These are phyloP conservation scores for Volucella zonaria DNA, from an alignment of 2,888 invertebrate species.

Conservation along the genomic window DNA sequence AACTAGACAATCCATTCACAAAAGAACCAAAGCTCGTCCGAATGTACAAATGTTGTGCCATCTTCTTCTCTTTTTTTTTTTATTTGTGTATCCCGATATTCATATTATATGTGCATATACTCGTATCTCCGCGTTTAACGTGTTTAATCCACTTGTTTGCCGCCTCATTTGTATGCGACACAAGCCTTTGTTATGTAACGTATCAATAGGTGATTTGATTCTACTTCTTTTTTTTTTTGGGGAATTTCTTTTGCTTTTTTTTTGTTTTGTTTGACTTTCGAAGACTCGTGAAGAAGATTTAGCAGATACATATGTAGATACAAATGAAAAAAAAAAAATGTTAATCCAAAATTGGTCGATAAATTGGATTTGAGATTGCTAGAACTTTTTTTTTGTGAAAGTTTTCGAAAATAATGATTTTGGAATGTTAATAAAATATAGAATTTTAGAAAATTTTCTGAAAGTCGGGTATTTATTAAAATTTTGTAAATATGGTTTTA, in stretches of 20 bases:
- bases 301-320: neutral
- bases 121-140: slow-evolving; percentile 31
- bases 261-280: slow-evolving; percentile 14
- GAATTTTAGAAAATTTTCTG: too few species aligned
- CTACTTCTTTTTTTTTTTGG: slow-evolving; percentile 16
- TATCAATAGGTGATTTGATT: slow-evolving; percentile 54
- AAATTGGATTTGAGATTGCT: too few species aligned
- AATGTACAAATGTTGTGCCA: neutral
- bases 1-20: slow-evolving; percentile 13
- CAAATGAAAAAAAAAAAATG: neutral
- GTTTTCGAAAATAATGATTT: too few species aligned
- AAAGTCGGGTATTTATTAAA: too few species aligned
- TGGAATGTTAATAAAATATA: too few species aligned
- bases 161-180: slow-evolving; percentile 60
- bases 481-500: too few species aligned
- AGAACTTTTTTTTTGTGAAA: too few species aligned
- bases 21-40: neutral
- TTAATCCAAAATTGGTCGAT: neutral
- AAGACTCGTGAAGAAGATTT: slow-evolving; percentile 45
- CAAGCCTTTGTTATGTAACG: slow-evolving; percentile 61
- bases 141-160: slow-evolving; percentile 34
- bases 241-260: slow-evolving; percentile 3
- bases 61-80: neutral
- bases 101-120: too few species aligned
- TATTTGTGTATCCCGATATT: neutral